Conservation (phyloP, 1,140 invertebrate genomes). For the Yoshiicerus persimilis region DNA sequence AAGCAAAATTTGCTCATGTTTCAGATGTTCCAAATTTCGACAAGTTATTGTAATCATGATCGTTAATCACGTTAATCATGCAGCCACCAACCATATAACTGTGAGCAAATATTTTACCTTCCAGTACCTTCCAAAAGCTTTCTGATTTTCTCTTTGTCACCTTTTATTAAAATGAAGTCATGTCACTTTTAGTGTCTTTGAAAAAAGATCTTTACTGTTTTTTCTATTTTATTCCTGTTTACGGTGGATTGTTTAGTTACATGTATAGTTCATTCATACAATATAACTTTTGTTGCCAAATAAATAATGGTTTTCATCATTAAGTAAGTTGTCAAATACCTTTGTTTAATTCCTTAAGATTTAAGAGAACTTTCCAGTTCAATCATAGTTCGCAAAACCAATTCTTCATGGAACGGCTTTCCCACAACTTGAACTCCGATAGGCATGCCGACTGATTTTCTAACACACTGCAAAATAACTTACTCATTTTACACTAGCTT, state of each 20-base stretch:
- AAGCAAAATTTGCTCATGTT: background rate
- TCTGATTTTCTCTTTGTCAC: background rate
- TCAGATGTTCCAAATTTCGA: background rate
- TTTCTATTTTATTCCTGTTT: no score
- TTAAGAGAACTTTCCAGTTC: slow-evolving; percentile 45
- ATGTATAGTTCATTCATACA: no score
- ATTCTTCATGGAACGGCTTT: slow-evolving; percentile 55
- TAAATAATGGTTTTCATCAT: no score
- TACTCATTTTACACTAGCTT: background rate
- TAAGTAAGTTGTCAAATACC: background rate
- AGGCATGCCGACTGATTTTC: slow-evolving; percentile 51
- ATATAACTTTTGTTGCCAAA: no score
- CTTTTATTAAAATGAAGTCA: background rate
- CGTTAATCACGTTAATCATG: background rate
- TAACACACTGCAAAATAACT: background rate
- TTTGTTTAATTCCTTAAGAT: no score
- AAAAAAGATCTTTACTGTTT: background rate
- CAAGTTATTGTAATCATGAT: background rate
- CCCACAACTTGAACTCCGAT: slow-evolving; percentile 55
- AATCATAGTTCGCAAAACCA: slow-evolving; percentile 51
- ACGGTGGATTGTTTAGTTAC: no score
- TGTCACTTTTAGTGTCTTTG: background rate
- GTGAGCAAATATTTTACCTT: background rate
- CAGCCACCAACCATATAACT: background rate
- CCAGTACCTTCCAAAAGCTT: background rate